phyloP scores from a whole-genome alignment of 2,113 vertebrate species.

The Otis tarda region DNA sequence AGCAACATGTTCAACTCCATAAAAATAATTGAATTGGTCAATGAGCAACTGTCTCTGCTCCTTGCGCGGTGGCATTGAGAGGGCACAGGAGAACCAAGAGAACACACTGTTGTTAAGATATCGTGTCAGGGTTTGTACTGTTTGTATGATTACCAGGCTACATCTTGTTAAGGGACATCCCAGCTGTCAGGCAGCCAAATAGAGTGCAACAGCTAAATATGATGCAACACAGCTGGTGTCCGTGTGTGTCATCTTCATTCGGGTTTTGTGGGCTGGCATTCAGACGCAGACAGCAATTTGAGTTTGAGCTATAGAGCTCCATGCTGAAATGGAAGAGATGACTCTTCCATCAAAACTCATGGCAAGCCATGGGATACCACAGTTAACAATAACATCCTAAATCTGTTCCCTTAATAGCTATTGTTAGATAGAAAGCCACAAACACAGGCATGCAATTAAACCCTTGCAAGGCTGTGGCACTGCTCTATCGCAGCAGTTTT shows the following conservation, averaged over 20 bases:
- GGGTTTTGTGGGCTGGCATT: neutral
- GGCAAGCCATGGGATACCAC: neutral
- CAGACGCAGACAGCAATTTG: neutral
- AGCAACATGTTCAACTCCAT: neutral
- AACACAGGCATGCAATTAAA: neutral
- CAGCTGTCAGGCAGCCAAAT: neutral
- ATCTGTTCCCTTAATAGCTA: neutral
- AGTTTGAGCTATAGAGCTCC: neutral
- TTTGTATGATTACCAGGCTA: neutral
- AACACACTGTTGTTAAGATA: neutral
- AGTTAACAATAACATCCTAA: neutral
- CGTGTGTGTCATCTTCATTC: neutral
- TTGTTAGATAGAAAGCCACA: neutral
- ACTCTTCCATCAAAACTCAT: neutral
- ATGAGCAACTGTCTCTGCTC: neutral
- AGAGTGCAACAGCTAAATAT: neutral
- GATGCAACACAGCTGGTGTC: neutral
- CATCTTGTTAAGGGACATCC: neutral
- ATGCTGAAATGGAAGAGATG: neutral
- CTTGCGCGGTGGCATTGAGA: neutral
- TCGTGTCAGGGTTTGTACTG: neutral
- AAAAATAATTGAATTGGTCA: neutral
- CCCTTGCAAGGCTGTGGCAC: neutral
- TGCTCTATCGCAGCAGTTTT: rapidly evolving
- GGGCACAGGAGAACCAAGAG: neutral